Percentiles rank a stretch among this genome's conserved stretches.
phyloP scores from a whole-genome alignment of 1,140 invertebrate species.

The Heliconius melpomene region DNA sequence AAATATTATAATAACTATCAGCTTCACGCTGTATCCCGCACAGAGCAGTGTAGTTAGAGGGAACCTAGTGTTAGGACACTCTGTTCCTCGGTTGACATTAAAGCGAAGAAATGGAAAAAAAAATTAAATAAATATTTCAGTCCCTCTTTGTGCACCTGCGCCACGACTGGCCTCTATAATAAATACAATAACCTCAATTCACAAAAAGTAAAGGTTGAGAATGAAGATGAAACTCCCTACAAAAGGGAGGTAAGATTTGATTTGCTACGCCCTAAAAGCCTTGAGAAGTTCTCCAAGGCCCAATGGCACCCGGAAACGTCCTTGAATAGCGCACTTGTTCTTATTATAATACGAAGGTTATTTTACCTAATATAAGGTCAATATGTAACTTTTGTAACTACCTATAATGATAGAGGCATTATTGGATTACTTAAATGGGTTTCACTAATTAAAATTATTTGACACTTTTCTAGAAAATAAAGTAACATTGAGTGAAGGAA shows the following conservation, averaged over 20 bases:
- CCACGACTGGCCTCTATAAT: background rate
- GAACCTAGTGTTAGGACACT: too few species aligned
- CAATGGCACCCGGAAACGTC: constrained; percentile 61
- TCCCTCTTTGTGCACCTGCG: too few species aligned
- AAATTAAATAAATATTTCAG: too few species aligned
- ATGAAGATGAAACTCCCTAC: background rate
- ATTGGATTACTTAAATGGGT: too few species aligned
- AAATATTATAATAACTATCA: too few species aligned
- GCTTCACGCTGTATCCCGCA: too few species aligned
- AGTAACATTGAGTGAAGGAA: too few species aligned
- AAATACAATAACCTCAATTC: background rate
- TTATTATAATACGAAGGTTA: background rate
- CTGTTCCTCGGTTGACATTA: too few species aligned
- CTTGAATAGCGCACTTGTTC: constrained; percentile 49
- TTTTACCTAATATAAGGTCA: background rate
- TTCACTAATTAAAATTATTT: too few species aligned
- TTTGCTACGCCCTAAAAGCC: constrained; percentile 65
- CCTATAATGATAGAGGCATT: background rate
- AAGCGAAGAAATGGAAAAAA: too few species aligned
- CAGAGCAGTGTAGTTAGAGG: too few species aligned
- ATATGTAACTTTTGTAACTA: background rate
- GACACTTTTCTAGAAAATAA: too few species aligned
- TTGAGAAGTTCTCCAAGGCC: constrained; percentile 70
- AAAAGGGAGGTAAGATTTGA: constrained; percentile 48
- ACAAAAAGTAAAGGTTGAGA: background rate